phyloP scores from a whole-genome alignment of 2,797 vertebrate genomes.

The Rhinogobio ventralis region DNA sequence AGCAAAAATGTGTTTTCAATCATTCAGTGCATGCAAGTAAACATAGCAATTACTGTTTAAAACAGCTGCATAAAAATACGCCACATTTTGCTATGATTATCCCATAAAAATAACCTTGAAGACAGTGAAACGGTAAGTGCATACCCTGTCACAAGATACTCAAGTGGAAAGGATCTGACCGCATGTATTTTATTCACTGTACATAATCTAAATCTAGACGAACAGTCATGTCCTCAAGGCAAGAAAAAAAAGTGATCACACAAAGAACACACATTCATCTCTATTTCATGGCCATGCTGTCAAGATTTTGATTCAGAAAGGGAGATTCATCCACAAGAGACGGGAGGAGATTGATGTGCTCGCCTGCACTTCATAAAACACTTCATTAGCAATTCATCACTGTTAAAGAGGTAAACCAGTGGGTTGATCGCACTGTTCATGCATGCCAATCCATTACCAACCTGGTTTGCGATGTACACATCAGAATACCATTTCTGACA shows the following conservation, averaged over 20 bases:
- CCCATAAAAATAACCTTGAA: not conserved
- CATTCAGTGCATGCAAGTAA: not conserved
- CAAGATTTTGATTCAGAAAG: too few species aligned
- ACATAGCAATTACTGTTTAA: not conserved
- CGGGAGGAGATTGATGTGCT: not conserved
- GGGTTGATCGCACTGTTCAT: constrained; percentile 85
- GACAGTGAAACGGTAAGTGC: not conserved
- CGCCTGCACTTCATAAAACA: constrained; percentile 5
- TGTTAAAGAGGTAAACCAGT: constrained; percentile 78
- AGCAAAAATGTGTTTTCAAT: not conserved
- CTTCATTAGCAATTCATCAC: constrained; percentile 63
- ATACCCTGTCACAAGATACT: not conserved
- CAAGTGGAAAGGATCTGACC: not conserved
- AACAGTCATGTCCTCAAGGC: not conserved
- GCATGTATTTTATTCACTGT: not conserved
- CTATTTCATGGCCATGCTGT: not conserved
- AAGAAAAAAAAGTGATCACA: not conserved
- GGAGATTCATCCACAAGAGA: not conserved
- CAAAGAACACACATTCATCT: not conserved
- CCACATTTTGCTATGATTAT: not conserved
- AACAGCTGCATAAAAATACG: not conserved
- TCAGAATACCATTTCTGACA: constrained; percentile 65
- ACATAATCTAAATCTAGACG: not conserved
- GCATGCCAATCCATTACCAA: constrained; percentile 80
- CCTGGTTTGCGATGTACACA: constrained; percentile 78